Evolutionary conservation across 1,140 invertebrate genomes (phyloP), one percentile per base, ranked within the genome.

Genomic region (Glomeris maerens): DNA sequence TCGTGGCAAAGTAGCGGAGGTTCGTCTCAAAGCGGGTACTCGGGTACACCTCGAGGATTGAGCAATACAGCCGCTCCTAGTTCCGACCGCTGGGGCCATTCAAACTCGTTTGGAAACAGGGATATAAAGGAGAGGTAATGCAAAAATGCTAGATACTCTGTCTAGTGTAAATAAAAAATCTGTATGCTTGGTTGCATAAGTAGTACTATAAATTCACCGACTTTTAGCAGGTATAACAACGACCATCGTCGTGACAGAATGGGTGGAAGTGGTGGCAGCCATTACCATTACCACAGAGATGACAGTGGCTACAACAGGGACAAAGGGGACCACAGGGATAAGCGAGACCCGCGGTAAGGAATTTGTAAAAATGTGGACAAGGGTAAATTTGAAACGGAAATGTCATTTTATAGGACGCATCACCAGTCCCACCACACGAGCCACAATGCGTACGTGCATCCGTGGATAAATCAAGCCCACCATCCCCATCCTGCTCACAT

Each of bases 51-150:
- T 10, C 53, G 49, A 22, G 47, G 50, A 48, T 45, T 39, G 39
- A 55, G 53, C 36, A 52, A 55, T 50, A 47, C 50, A 20, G 26
- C 17, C 2, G 27, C 53, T 27, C 40, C 46, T 39, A 47, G 52
- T 38, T 47, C 47, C 29, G 45, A 41, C 27, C 47, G 42, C 21
- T 23, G 47, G 5, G 39, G 39, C 23, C 47, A 27, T n/a, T n/a
- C n/a, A n/a, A n/a, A n/a, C 7, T 46, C 45, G 4, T 13, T 23
- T n/a, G 45, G 29, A 28, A 5, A 5, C 7, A 46, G 14, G 13
- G 26, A 27, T 25, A 27, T 4, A 4, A 46, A 31, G 17, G 45
- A 46, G 26, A 23, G 45, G 10, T 46, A 27, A 27, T 14, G 26
- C 20, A 23, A 46, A 5, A 20, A 27, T 5, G 45, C 4, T 29